A percentile compares a stretch with the other conserved stretches of the same genome.
These are phyloP conservation scores for Plutomurus gul DNA, from an alignment of 1,140 invertebrate species.

Conservation along the genomic window DNA sequence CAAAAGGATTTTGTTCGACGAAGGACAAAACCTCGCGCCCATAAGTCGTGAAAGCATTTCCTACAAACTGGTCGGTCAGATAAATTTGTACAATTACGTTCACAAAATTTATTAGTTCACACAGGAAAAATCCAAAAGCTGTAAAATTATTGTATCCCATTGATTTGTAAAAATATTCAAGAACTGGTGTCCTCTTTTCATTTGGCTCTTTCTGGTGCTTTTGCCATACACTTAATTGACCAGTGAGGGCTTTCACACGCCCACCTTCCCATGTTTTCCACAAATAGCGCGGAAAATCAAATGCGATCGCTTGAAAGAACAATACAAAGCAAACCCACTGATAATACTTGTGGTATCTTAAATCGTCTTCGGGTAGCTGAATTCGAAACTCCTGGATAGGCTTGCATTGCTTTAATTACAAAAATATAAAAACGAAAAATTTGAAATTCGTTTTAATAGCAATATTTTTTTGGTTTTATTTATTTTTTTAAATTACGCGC, in stretches of 20 bases:
- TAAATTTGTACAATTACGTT: conserved; percentile 58
- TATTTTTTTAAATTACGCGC: background rate
- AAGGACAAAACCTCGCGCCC: conserved; percentile 57
- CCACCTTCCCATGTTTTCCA: conserved; percentile 68
- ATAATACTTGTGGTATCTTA: conserved; percentile 89
- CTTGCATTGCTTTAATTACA: no score
- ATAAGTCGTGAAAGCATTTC: conserved; percentile 57
- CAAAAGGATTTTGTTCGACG: conserved; percentile 45
- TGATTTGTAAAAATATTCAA: conserved; percentile 79
- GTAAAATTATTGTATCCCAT: conserved; percentile 82
- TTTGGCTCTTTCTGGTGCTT: background rate
- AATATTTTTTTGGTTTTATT: background rate
- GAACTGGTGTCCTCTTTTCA: conserved; percentile 72
- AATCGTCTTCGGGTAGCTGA: conserved; percentile 64
- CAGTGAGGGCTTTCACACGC: conserved; percentile 69
- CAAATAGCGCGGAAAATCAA: conserved; percentile 73
- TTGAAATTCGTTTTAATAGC: background rate
- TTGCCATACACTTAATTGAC: conserved; percentile 45
- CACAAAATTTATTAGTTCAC: conserved; percentile 58
- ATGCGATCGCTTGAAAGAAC: conserved; percentile 69
- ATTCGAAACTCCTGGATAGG: conserved; percentile 63
- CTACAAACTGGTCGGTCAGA: conserved; percentile 57
- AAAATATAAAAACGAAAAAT: no score
- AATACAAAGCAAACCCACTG: conserved; percentile 94
- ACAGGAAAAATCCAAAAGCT: conserved; percentile 60